Evolutionary conservation across 1,140 invertebrate genomes (phyloP), one percentile per base, ranked within the genome.

Genomic region (Drosophila neocordata): DNA sequence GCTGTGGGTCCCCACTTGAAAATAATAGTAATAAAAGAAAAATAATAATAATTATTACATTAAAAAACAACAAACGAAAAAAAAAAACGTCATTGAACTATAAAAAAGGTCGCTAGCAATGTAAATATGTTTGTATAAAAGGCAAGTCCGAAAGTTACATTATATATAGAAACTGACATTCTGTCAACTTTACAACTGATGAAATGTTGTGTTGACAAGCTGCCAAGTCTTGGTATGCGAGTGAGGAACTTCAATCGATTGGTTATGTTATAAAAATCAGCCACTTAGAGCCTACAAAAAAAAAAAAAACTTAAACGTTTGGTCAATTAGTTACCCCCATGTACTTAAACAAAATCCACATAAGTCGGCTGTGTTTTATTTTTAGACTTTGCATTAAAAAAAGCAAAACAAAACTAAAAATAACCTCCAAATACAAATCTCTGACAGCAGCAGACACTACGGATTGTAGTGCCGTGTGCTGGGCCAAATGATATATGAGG

Each of bases 71-170:
- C 38, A 37, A 31, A 6, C 27, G 31, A 53, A 53, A 65, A 58
- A 24, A 35, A 55, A 63, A 72, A 78, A 73, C 82, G 82, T 88
- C 82, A 88, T 87, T 87, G 82, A 87, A 87, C 82, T 88, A 76
- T 79, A 58, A 44, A 85, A 85, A 71, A 85, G 82, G 82, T 85
- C 82, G 82, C 70, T 44, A 6, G 41, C 41, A 7, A 15, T 15
- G 13, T 13, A 44, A 18, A 44, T 13, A 44, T 13, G 12, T 7
- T 15, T 0, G 3, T 8, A 1, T 4, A 13, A 0, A 13, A 3
- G 15, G 15, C 13, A 5, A n/a, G n/a, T 7, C 5, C 0, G 4
- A 15, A 13, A 41, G 38, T 2, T 7, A 41, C 6, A 13, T 12
- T 13, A 24, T 24, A 24, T 24, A 24, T 24, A 24, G 1, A 4